Conservation (phyloP, 2,113 vertebrate species). For the Ceuthmochares aereus region DNA sequence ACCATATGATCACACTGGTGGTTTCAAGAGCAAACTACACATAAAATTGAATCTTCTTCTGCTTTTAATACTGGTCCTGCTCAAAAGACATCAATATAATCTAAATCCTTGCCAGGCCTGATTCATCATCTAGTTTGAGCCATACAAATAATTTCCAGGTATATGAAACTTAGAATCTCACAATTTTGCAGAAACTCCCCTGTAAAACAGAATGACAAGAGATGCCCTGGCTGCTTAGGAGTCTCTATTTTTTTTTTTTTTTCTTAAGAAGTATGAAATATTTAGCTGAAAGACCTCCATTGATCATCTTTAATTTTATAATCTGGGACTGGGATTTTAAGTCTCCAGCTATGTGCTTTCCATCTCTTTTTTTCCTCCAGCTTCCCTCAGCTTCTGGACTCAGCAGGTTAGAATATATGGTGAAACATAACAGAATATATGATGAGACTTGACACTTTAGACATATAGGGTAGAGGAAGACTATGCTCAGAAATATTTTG, state of each 20-base stretch:
- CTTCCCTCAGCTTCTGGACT: background rate
- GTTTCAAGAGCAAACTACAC: background rate
- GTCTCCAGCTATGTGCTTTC: background rate
- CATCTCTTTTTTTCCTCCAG: background rate
- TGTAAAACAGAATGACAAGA: background rate
- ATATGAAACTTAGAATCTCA: background rate
- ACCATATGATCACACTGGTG: background rate
- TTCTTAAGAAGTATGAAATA: background rate
- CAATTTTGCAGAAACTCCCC: background rate
- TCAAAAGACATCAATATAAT: background rate
- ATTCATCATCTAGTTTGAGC: background rate
- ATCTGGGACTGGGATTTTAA: background rate
- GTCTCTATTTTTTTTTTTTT: background rate
- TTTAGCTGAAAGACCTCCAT: background rate
- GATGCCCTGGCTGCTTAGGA: background rate
- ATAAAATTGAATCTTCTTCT: background rate
- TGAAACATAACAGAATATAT: background rate
- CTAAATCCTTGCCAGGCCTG: background rate
- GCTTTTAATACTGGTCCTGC: background rate
- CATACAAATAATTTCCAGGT: background rate
- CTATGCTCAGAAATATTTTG: background rate
- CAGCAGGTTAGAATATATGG: background rate
- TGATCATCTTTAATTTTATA: background rate
- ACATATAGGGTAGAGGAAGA: background rate
- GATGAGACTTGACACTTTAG: background rate